Percentiles rank a stretch among this genome's conserved stretches.
Conservation (phyloP, 2,797 vertebrate genomes). For the Florisuga fusca region DNA sequence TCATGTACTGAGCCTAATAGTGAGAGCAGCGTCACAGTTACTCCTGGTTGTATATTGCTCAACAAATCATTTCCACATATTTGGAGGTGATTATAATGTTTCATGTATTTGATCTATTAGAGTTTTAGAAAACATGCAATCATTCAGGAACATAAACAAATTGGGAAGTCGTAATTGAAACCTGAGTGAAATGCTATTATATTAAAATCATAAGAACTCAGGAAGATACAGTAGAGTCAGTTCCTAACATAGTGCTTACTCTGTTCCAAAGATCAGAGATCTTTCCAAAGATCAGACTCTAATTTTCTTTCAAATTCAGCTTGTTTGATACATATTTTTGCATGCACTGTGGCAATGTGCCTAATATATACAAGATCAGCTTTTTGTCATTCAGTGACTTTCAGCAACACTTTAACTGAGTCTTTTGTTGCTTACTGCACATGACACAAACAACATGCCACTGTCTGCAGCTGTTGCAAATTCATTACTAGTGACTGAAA, state of each 20-base stretch:
- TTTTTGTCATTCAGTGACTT: not conserved
- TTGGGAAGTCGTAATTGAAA: not conserved
- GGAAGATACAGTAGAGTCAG: not conserved
- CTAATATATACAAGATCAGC: not conserved
- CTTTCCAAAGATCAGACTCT: not conserved
- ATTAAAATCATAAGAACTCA: not conserved
- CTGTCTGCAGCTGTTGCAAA: not conserved
- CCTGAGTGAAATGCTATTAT: not conserved
- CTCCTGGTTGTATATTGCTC: not conserved
- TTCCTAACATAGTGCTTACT: not conserved
- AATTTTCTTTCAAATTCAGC: not conserved
- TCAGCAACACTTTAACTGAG: not conserved
- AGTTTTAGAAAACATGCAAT: not conserved
- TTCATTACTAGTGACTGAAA: conserved; percentile 12
- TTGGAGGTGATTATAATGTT: not conserved
- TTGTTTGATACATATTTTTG: not conserved
- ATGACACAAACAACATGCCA: not conserved
- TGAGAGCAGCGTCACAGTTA: not conserved
- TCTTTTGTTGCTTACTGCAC: not conserved
- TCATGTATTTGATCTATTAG: not conserved
- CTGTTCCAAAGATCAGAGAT: not conserved
- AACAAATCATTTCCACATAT: fast-evolving
- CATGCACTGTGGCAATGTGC: not conserved
- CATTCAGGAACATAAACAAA: not conserved
- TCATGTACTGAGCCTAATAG: not conserved